Conservation (phyloP, 2,113 vertebrate species). For the Caranx ignobilis region DNA sequence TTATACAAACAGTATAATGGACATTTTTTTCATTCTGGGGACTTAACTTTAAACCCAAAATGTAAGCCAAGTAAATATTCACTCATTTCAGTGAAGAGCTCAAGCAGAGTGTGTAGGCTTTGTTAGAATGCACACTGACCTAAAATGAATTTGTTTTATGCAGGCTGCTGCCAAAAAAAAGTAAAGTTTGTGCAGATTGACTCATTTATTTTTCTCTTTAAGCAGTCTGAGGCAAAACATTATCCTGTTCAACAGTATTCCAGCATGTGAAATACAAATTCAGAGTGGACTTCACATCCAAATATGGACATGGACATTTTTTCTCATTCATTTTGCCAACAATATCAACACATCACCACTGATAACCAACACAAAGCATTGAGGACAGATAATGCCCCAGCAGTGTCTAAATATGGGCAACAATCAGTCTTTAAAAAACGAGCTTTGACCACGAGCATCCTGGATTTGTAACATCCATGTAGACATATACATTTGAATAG, state of each 20-base stretch:
- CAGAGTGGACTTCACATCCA: not conserved
- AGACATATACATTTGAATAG: too few relatives aligned
- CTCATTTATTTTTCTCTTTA: not conserved
- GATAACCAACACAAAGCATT: not conserved
- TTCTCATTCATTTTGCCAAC: not conserved
- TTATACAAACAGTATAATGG: constrained; percentile 24
- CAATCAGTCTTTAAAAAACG: not conserved
- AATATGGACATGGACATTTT: not conserved
- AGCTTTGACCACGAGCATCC: not conserved
- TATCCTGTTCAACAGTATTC: not conserved
- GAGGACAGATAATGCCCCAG: not conserved
- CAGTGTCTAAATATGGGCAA: not conserved
- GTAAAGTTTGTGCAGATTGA: not conserved
- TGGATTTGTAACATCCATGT: not conserved
- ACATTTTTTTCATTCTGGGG: not conserved
- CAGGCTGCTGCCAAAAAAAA: constrained; percentile 10
- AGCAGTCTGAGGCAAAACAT: constrained; percentile 4
- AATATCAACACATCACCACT: not conserved
- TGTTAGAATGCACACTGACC: constrained; percentile 6
- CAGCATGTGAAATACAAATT: not conserved
- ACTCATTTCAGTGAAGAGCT: constrained; percentile 23
- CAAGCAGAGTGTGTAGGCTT: constrained; percentile 17
- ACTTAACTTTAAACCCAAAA: constrained; percentile 7
- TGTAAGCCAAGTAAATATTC: constrained; percentile 39
- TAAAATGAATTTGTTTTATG: constrained; percentile 10